Percentiles rank a stretch among this genome's conserved stretches.
Evolutionary conservation across 1,140 invertebrate genomes (phyloP).

Genomic region (Octopus sinensis): DNA sequence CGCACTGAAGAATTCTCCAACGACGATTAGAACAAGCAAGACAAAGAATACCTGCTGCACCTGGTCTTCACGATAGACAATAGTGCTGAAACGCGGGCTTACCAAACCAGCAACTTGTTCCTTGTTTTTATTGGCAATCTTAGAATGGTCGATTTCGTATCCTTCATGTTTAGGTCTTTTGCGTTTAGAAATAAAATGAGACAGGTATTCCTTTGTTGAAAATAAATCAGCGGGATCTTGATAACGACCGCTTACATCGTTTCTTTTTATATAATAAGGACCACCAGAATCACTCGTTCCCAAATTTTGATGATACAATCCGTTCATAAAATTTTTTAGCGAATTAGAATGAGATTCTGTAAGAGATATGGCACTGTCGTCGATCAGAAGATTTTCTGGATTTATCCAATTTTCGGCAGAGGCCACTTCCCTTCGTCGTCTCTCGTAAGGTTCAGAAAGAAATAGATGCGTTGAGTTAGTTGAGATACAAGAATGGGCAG

Average conservation of each 20-base stretch:
- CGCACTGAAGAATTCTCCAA: conserved; percentile 96
- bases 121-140: conserved; percentile 63
- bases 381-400: neutral
- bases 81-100: conserved; percentile 86
- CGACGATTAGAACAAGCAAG: conserved; percentile 80
- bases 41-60: conserved; percentile 93
- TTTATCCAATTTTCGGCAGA: neutral
- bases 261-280: too few relatives aligned
- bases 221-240: neutral
- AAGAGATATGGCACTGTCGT: neutral
- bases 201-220: neutral
- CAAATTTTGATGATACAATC: neutral
- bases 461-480: conserved; percentile 70
- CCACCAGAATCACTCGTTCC: too few relatives aligned
- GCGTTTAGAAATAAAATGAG: neutral
- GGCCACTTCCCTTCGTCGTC: conserved; percentile 3
- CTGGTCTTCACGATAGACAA: conserved; percentile 83
- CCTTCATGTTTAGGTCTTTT: neutral
- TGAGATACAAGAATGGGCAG: conserved; percentile 78
- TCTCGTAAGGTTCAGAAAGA: conserved; percentile 35
- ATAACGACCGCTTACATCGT: neutral
- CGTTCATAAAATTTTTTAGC: too few relatives aligned
- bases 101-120: conserved; percentile 73
- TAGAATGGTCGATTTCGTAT: conserved; percentile 68
- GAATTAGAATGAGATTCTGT: neutral